Evolutionary conservation across 2,113 vertebrate species (phyloP).

Genomic region (Ceyx margarethae): DNA sequence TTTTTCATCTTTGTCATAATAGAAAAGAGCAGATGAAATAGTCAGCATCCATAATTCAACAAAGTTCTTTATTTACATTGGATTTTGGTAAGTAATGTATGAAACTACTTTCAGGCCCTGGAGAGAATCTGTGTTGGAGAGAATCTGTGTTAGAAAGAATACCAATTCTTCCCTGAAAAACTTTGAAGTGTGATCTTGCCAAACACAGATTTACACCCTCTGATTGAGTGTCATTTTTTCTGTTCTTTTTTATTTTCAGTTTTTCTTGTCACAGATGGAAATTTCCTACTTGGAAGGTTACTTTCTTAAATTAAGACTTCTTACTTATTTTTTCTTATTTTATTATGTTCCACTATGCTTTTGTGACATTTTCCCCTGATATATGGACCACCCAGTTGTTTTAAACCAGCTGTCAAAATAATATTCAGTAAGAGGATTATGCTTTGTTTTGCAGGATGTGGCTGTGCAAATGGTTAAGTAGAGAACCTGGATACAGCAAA

Average conservation of each 20-base stretch:
- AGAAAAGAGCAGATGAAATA: constrained; percentile 1
- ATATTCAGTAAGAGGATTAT: neutral
- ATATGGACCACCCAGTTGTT: constrained; percentile 27
- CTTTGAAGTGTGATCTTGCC: neutral
- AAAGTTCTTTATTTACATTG: neutral
- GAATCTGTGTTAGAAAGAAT: neutral
- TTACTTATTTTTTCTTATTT: neutral
- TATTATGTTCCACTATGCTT: neutral
- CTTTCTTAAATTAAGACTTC: neutral
- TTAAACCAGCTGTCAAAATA: constrained; percentile 45
- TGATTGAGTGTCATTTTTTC: neutral
- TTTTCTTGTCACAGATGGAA: neutral
- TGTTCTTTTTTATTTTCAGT: rapidly evolving
- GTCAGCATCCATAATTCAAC: neutral
- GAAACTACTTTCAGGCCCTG: neutral
- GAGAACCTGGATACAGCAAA: neutral
- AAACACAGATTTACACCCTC: neutral
- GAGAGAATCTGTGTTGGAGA: neutral
- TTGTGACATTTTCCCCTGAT: neutral
- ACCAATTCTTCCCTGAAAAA: neutral
- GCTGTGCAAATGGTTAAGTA: neutral
- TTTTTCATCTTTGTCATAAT: neutral
- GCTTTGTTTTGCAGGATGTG: neutral
- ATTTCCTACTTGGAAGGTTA: neutral
- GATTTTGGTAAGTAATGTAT: neutral